These are phyloP conservation scores for Pterobdella sp. DNA, from an alignment of 2,888 invertebrate genomes.

Conservation along the genomic window DNA sequence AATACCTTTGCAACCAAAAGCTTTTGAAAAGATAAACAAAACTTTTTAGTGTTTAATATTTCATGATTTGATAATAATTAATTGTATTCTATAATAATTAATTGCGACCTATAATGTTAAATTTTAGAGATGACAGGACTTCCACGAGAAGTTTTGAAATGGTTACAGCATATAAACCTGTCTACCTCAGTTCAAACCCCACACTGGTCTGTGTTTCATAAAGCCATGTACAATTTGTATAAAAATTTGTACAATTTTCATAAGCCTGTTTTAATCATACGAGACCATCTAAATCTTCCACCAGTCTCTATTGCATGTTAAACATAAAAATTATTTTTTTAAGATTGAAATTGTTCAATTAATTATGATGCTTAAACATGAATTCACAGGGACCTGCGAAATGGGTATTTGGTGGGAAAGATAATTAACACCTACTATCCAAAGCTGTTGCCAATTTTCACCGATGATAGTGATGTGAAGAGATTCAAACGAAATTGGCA, in stretches of 20 bases:
- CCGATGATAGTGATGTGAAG: not conserved
- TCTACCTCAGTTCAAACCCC: not conserved
- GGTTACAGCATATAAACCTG: slow-evolving; percentile 12
- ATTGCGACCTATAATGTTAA: too few species aligned
- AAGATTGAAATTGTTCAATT: too few species aligned
- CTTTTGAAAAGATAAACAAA: too few species aligned
- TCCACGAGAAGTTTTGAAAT: slow-evolving; percentile 19
- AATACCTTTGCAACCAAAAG: too few species aligned
- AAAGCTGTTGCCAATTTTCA: not conserved
- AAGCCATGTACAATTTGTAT: not conserved
- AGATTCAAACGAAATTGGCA: not conserved
- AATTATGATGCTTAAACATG: too few species aligned
- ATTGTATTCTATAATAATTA: too few species aligned
- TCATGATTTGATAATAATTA: too few species aligned
- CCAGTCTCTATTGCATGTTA: not conserved
- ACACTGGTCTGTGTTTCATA: slow-evolving; percentile 9
- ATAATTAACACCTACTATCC: not conserved
- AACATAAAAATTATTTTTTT: too few species aligned
- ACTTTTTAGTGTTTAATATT: too few species aligned
- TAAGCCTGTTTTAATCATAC: not conserved
- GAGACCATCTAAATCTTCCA: not conserved
- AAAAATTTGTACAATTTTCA: not conserved
- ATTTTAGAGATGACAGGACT: slow-evolving; percentile 20
- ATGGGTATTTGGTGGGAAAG: not conserved
- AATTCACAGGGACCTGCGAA: not conserved